These are phyloP conservation scores for Fundulus diaphanus DNA, from an alignment of 2,797 vertebrate species.

Conservation along the genomic window DNA sequence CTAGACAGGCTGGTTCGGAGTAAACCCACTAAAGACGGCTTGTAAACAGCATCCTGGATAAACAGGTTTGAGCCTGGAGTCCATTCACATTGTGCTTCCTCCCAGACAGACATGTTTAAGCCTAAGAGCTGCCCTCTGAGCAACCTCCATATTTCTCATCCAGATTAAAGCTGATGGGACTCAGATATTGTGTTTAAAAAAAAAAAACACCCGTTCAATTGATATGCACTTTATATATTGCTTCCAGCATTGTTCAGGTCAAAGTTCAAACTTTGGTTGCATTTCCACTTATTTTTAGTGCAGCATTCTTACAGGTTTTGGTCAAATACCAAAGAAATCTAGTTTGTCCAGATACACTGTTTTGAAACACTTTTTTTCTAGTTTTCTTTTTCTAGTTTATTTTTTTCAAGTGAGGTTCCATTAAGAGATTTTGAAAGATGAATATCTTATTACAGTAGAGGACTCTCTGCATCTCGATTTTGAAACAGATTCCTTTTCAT, in stretches of 20 bases:
- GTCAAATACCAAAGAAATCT: not conserved
- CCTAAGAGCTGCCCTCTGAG: not conserved
- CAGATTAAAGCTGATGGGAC: no score
- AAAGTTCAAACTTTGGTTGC: no score
- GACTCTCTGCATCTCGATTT: no score
- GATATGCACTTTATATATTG: no score
- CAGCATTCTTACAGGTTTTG: not conserved
- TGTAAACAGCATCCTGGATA: not conserved
- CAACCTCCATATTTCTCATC: no score
- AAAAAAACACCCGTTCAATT: not conserved
- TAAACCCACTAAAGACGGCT: not conserved
- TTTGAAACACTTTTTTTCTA: no score
- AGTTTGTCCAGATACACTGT: not conserved
- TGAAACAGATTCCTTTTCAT: not conserved
- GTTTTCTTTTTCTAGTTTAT: not conserved
- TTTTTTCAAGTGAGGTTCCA: no score
- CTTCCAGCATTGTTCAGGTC: no score
- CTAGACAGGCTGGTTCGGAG: not conserved
- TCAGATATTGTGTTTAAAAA: not conserved
- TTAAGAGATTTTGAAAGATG: no score
- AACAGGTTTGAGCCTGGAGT: not conserved
- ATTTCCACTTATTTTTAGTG: no score
- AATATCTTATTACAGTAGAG: no score
- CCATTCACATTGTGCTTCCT: not conserved
- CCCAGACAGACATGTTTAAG: no score